Evolutionary conservation across 2,797 vertebrate species (phyloP).

Genomic region (Spinibarbus caldwelli): DNA sequence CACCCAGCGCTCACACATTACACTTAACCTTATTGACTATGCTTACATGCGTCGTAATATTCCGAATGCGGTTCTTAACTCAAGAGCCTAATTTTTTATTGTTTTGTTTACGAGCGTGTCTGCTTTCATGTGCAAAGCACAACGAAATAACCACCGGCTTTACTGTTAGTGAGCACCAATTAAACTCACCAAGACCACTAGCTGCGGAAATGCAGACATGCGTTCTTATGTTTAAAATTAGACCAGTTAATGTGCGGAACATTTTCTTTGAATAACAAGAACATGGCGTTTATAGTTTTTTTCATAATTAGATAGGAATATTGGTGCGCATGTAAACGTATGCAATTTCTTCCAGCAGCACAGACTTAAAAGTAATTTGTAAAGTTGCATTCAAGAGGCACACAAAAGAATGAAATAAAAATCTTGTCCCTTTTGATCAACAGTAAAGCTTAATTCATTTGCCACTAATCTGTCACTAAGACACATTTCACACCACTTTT

Average conservation of each 20-base stretch:
- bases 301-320: conserved; percentile 12
- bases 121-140: background rate
- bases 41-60: conserved; percentile 38
- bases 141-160: background rate
- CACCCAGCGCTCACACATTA: conserved; percentile 72
- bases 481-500: conserved; percentile 64
- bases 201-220: conserved; percentile 5
- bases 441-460: conserved; percentile 56
- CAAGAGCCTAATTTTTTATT: conserved; percentile 35
- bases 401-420: conserved; percentile 43
- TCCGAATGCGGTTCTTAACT: conserved; percentile 23
- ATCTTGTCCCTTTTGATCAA: conserved; percentile 50
- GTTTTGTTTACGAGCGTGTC: conserved; percentile 17
- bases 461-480: conserved; percentile 63
- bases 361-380: conserved; percentile 70
- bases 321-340: conserved; percentile 34
- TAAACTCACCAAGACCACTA: conserved; percentile 13
- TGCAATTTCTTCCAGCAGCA: conserved; percentile 63
- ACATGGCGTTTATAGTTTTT: background rate
- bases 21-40: conserved; percentile 73
- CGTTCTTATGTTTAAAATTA: background rate
- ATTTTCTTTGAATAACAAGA: background rate
- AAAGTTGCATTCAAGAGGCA: conserved; percentile 63
- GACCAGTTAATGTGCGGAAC: background rate
- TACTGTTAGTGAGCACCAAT: conserved; percentile 22